A percentile compares a stretch with the other conserved stretches of the same genome.
These are phyloP conservation scores for Rhea americana DNA, from an alignment of 2,113 vertebrate species.

Conservation along the genomic window DNA sequence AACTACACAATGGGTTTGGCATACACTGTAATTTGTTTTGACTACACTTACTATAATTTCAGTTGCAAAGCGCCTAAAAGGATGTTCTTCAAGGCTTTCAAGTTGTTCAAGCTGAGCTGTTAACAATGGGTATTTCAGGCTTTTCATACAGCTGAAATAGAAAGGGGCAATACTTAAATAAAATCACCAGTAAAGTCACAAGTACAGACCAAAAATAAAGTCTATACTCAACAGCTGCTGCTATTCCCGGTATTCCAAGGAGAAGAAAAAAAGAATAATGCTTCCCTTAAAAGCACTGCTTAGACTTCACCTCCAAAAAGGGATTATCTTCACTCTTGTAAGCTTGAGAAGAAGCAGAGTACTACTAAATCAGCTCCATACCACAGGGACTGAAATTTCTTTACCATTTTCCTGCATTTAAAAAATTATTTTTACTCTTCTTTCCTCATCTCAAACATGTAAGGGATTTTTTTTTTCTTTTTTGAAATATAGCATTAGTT, in stretches of 20 bases:
- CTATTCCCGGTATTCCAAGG: background rate
- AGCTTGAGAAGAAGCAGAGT: background rate
- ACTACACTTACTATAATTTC: slow-evolving; percentile 85
- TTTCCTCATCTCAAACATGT: background rate
- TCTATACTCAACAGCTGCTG: background rate
- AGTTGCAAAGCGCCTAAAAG: slow-evolving; percentile 84
- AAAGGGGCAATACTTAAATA: slow-evolving; percentile 8
- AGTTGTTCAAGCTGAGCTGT: slow-evolving; percentile 82
- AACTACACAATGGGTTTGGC: background rate
- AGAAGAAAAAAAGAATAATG: background rate
- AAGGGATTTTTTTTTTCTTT: background rate
- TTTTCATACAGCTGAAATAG: slow-evolving; percentile 87
- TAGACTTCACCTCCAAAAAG: background rate
- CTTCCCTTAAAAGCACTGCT: background rate
- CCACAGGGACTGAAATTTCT: background rate
- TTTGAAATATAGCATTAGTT: background rate
- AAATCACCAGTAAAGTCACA: background rate
- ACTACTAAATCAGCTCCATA: background rate
- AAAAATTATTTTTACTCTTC: background rate
- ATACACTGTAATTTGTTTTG: background rate
- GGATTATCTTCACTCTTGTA: background rate
- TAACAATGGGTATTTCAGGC: slow-evolving; percentile 87
- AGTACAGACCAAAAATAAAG: background rate
- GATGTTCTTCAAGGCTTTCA: slow-evolving; percentile 77
- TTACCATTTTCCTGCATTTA: background rate